Base-by-base conservation (phyloP, 2,888 invertebrate genomes). In the Drosophila flavopinicola region DNA sequence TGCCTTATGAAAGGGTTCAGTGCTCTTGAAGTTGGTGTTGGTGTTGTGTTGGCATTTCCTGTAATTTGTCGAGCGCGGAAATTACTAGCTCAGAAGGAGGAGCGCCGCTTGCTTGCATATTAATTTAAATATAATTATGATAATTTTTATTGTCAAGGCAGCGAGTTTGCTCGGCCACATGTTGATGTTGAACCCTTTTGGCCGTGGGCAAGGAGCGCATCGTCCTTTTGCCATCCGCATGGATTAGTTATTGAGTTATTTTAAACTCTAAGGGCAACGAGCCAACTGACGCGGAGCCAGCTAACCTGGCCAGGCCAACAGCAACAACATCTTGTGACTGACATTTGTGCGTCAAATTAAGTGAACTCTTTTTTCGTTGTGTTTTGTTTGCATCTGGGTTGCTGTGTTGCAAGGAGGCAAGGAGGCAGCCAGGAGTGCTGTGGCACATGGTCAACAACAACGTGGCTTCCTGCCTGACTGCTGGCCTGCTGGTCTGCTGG, bases 301-400 rank as follows among this genome's bases (percentile, higher is more conserved):
- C 6, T 29, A 10, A 51, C 33, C 27, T 7, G 20, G 15, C 38
- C 13, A 27, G 38, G 38, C 53, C 29, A 61, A 27, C 54, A 54
- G 24, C 7, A 49, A 29, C 58, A 74, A 66, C 68, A 68, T 63
- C 76, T 76, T 79, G 69, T 72, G 79, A 70, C 82, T 83, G 82
- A 85, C 85, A 85, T 83, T 82, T 83, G 82, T 83, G 83, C 85
- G 83, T 83, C 83, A 83, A 85, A 83, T 83, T 85, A 83, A 83
- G 85, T 79, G 79, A 82, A 85, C 83, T 82, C 79, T 78, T 79
- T 75, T 57, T 63, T 59, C 33, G n/a, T 20, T 35, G 6, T 27
- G 7, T 27, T 24, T 29, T 32, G n/a, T n/a, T n/a, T n/a, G n/a
- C n/a, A n/a, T n/a, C n/a, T 33, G 24, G 11, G 35, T 13, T 11